Conservation (phyloP, 2,888 invertebrate species). For the Amorpha juglandis region DNA sequence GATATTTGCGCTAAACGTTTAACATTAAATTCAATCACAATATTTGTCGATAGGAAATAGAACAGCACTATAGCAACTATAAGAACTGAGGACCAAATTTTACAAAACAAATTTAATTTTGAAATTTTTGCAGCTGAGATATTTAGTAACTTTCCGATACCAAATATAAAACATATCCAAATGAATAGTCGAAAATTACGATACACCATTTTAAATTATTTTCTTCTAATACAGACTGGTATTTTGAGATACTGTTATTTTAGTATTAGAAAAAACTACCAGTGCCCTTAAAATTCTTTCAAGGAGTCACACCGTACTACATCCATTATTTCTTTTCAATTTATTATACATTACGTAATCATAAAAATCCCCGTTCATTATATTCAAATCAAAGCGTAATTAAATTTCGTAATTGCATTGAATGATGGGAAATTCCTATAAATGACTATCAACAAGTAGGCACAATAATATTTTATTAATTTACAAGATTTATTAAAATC, state of each 20-base stretch:
- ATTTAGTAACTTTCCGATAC: slow-evolving; percentile 13
- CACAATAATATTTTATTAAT: background rate
- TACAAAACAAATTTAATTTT: background rate
- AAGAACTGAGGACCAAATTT: slow-evolving; percentile 15
- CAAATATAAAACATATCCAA: slow-evolving; percentile 30
- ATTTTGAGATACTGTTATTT: background rate
- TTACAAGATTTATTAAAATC: no score
- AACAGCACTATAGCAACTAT: background rate
- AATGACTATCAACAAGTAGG: background rate
- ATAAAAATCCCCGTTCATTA: background rate
- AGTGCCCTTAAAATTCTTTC: background rate
- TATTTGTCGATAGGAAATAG: background rate
- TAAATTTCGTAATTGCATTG: slow-evolving; percentile 22
- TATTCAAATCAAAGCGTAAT: slow-evolving; percentile 25
- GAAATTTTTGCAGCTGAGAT: background rate
- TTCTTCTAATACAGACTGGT: background rate
- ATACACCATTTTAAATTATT: slow-evolving; percentile 14
- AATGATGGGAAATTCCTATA: background rate
- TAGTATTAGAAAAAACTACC: background rate
- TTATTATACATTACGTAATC: background rate
- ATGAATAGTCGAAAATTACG: slow-evolving; percentile 9
- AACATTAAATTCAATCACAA: slow-evolving; percentile 3
- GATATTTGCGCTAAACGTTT: slow-evolving; percentile 22
- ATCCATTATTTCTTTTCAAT: background rate
- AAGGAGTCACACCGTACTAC: no score